Percentiles rank a stretch among this genome's conserved stretches.
Evolutionary conservation across 2,797 vertebrate genomes (phyloP).

Genomic region (Pygocentrus nattereri): DNA sequence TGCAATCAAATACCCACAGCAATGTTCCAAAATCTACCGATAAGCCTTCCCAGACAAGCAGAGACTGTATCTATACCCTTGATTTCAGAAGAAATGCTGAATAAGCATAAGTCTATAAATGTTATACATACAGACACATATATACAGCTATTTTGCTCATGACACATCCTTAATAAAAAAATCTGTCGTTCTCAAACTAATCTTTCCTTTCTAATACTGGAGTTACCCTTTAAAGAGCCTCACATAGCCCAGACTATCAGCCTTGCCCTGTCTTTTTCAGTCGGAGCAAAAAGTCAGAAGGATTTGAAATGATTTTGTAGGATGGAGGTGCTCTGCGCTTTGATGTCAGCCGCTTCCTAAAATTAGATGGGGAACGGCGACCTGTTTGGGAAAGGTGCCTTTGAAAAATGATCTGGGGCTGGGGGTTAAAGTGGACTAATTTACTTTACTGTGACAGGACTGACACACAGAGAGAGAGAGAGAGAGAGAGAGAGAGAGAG

Average conservation of each 20-base stretch:
- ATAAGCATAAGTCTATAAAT: too few species aligned
- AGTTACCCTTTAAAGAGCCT: slow-evolving; percentile 15
- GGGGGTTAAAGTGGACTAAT: slow-evolving; percentile 48
- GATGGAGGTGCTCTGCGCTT: slow-evolving; percentile 32
- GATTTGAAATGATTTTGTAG: slow-evolving; percentile 51
- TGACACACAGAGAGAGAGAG: slow-evolving; percentile 31
- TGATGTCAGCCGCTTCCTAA: slow-evolving; percentile 42
- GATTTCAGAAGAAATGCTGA: too few species aligned
- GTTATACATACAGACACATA: too few species aligned
- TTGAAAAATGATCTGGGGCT: slow-evolving; percentile 43
- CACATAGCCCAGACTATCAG: slow-evolving; percentile 7
- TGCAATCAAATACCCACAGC: too few species aligned
- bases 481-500: slow-evolving; percentile 24
- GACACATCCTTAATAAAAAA: too few species aligned
- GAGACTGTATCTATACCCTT: too few species aligned
- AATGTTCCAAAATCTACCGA: too few species aligned
- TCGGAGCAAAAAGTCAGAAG: slow-evolving; percentile 27
- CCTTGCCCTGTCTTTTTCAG: slow-evolving; percentile 24
- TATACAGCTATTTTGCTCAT: too few species aligned
- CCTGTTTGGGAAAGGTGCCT: slow-evolving; percentile 51
- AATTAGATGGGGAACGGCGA: slow-evolving; percentile 49
- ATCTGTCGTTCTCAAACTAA: background rate
- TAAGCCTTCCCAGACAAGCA: too few species aligned
- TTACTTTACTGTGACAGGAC: slow-evolving; percentile 55
- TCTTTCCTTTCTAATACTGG: background rate